phyloP scores from a whole-genome alignment of 2,113 vertebrate species.

The Noturus placidus region DNA sequence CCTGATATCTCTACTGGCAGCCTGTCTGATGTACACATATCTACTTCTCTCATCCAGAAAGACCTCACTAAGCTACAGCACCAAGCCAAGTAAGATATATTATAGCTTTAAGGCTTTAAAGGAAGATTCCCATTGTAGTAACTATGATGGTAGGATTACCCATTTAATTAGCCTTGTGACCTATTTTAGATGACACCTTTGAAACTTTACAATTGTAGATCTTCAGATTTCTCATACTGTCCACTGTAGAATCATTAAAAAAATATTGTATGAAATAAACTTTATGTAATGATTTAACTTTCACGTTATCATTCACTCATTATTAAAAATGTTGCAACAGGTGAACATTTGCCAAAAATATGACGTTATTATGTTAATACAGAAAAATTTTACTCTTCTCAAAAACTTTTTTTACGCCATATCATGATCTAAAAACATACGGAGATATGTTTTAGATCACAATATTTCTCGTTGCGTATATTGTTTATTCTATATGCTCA shows the following conservation, averaged over 20 bases:
- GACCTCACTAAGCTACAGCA: slow-evolving; percentile 83
- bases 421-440: background rate
- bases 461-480: background rate
- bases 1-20: slow-evolving; percentile 76
- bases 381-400: background rate
- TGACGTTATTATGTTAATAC: background rate
- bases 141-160: background rate
- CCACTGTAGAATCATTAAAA: background rate
- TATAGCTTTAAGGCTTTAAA: background rate
- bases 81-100: slow-evolving; percentile 74
- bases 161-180: background rate
- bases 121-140: background rate
- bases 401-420: background rate
- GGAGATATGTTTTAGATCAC: background rate
- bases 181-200: background rate
- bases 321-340: background rate
- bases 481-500: background rate
- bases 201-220: background rate
- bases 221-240: background rate
- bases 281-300: too few species aligned
- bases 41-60: slow-evolving; percentile 74
- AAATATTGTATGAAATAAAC: background rate
- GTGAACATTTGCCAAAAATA: background rate
- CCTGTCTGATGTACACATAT: slow-evolving; percentile 76
- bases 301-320: background rate